Evolutionary conservation across 2,113 vertebrate species (phyloP).

Genomic region (Clupea harengus): DNA sequence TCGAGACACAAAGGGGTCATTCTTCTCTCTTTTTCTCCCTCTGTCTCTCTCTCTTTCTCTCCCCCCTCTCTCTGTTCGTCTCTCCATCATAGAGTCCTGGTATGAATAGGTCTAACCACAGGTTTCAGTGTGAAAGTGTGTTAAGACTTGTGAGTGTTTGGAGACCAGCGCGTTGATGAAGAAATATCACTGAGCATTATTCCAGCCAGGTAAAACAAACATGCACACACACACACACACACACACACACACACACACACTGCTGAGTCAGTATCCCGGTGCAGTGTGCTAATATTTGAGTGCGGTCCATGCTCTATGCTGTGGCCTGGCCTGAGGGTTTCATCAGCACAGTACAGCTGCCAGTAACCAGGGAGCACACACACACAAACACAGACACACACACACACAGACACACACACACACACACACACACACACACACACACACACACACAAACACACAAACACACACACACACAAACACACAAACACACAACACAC

Average conservation of each 20-base stretch:
- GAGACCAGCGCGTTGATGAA: background rate
- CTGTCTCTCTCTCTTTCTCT: background rate
- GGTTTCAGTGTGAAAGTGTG: background rate
- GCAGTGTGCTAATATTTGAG: background rate
- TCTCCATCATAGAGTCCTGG: too few relatives aligned
- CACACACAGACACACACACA: background rate
- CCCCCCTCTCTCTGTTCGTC: too few relatives aligned
- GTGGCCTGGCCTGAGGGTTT: background rate
- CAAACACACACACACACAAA: background rate
- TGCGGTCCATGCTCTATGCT: background rate
- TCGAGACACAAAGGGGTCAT: too few relatives aligned
- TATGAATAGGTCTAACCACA: too few relatives aligned
- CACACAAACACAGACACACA: background rate
- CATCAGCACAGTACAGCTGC: background rate
- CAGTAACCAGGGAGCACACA: background rate
- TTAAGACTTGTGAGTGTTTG: background rate
- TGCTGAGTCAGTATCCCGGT: background rate
- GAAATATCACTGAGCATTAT: background rate
- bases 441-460: conserved; percentile 20
- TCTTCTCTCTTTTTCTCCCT: background rate
- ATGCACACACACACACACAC: conserved; percentile 1
- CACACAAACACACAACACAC: too few relatives aligned
- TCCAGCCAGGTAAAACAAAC: background rate
- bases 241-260: background rate
- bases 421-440: background rate